phyloP scores from a whole-genome alignment of 2,113 vertebrate genomes.

The Chrysemys picta region DNA sequence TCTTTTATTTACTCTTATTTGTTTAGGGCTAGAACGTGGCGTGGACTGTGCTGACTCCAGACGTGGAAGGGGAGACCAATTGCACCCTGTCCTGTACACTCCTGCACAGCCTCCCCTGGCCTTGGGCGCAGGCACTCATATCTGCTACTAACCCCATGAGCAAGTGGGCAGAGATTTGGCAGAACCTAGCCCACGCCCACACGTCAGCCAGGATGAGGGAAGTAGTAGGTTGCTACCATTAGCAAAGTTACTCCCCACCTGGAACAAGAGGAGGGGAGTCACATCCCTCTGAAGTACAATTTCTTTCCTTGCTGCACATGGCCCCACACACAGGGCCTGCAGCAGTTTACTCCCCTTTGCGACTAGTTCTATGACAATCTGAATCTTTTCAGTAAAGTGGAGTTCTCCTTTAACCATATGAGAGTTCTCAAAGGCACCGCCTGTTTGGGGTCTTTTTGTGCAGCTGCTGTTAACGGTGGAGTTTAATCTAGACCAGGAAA shows the following conservation, averaged over 20 bases:
- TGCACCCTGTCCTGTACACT: neutral
- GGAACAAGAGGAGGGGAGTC: neutral
- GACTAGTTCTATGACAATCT: no score
- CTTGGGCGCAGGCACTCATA: neutral
- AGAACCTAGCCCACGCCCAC: neutral
- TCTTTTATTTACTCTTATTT: no score
- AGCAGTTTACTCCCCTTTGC: neutral
- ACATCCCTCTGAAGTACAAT: neutral
- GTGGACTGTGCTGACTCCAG: neutral
- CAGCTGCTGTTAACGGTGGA: no score
- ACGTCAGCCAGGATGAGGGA: neutral
- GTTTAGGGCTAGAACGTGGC: neutral
- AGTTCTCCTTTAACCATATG: no score
- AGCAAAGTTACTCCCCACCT: neutral
- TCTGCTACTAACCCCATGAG: neutral
- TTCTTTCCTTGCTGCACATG: neutral
- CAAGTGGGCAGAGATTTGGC: no score
- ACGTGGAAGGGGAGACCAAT: neutral
- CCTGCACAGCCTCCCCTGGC: neutral
- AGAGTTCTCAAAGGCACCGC: no score
- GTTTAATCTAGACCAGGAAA: no score
- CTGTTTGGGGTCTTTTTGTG: no score
- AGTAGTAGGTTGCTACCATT: neutral
- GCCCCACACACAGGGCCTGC: no score
- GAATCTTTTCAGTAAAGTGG: no score